phyloP scores from a whole-genome alignment of 2,113 vertebrate species.

The Hippocampus barbouri region DNA sequence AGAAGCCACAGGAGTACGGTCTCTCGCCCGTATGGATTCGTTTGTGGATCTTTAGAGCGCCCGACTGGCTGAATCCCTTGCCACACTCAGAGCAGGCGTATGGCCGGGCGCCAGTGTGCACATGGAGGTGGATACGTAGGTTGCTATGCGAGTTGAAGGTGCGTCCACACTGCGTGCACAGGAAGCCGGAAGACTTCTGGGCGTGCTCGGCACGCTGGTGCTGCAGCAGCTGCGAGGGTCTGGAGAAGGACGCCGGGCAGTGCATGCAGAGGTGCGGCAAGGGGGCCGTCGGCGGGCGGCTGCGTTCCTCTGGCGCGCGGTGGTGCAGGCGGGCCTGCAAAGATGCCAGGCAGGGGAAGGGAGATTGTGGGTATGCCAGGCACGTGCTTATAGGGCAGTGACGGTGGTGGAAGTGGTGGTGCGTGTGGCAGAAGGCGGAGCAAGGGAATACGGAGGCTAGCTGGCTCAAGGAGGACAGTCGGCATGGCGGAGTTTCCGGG shows the following conservation, averaged over 20 bases:
- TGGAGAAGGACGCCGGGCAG: constrained; percentile 67
- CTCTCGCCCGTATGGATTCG: constrained; percentile 73
- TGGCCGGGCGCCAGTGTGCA: constrained; percentile 76
- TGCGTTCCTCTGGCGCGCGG: constrained; percentile 30
- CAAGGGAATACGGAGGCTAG: constrained; percentile 64
- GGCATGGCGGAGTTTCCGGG: constrained; percentile 23
- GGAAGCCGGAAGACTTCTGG: constrained; percentile 64
- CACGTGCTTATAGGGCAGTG: constrained; percentile 64
- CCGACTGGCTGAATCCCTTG: constrained; percentile 78
- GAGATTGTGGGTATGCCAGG: constrained; percentile 58
- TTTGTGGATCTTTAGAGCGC: constrained; percentile 77
- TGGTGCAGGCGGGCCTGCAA: constrained; percentile 51
- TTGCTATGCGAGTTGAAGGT: constrained; percentile 78
- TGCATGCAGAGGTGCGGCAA: constrained; percentile 71
- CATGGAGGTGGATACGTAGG: constrained; percentile 78
- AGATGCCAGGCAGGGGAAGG: constrained; percentile 60
- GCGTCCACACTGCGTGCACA: constrained; percentile 75
- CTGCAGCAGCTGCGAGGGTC: constrained; percentile 75
- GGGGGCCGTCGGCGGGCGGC: background rate
- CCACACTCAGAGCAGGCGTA: constrained; percentile 78
- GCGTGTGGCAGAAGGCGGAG: constrained; percentile 45
- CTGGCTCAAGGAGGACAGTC: constrained; percentile 42
- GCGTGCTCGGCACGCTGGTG: constrained; percentile 72
- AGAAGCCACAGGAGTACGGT: constrained; percentile 68
- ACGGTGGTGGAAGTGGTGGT: constrained; percentile 69